A percentile compares a stretch with the other conserved stretches of the same genome.
Evolutionary conservation across 1,140 invertebrate genomes (phyloP).

Genomic region (Ceratosolen fusciceps): DNA sequence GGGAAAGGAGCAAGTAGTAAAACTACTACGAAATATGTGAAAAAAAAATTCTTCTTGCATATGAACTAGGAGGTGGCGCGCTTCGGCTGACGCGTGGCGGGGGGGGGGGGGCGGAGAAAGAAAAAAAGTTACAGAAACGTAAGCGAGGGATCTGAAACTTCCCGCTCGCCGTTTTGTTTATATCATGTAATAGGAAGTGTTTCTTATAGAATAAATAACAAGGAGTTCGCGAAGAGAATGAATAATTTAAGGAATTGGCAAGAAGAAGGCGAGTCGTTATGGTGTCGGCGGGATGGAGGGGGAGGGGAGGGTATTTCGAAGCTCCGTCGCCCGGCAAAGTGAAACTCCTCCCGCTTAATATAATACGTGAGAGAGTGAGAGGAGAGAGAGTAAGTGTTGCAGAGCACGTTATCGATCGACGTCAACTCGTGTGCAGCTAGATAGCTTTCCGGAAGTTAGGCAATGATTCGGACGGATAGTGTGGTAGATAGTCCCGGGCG

Average conservation of each 20-base stretch:
- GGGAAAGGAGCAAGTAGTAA: too few relatives aligned
- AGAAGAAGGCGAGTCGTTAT: background rate
- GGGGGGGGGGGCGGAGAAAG: too few relatives aligned
- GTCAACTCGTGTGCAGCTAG: background rate
- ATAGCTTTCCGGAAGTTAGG: slow-evolving; percentile 23
- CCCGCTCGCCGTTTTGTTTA: too few relatives aligned
- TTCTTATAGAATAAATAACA: background rate
- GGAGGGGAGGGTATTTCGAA: background rate
- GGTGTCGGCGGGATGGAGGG: too few relatives aligned
- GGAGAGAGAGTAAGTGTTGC: background rate
- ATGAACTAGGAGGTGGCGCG: too few relatives aligned
- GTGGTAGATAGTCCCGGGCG: background rate
- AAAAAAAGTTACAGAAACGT: too few relatives aligned
- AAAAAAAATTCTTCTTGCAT: too few relatives aligned
- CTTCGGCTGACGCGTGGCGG: too few relatives aligned
- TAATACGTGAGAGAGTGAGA: slow-evolving; percentile 13
- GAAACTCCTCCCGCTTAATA: background rate
- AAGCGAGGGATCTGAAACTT: too few relatives aligned
- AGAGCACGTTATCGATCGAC: slow-evolving; percentile 1
- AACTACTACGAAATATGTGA: too few relatives aligned
- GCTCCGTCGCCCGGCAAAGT: background rate
- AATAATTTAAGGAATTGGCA: too few relatives aligned
- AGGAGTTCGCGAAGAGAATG: background rate
- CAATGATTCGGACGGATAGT: background rate
- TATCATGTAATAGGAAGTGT: background rate